phyloP scores from a whole-genome alignment of 2,797 vertebrate genomes.

The Threskiornis aethiopicus region DNA sequence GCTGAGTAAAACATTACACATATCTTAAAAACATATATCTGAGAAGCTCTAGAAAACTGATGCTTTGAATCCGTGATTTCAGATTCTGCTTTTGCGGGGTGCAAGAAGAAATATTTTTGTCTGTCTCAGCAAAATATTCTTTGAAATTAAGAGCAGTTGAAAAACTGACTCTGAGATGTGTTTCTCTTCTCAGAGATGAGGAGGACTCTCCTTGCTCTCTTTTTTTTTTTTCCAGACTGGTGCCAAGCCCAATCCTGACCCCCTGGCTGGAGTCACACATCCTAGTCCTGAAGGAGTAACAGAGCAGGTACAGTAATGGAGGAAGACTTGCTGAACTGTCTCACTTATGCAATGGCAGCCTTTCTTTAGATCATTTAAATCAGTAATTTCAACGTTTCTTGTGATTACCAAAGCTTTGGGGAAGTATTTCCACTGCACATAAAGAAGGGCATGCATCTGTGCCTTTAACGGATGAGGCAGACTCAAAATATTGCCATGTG shows the following conservation, averaged over 20 bases:
- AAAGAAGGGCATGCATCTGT: neutral
- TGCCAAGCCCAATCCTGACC: neutral
- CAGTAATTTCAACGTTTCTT: slow-evolving; percentile 11
- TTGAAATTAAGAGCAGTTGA: neutral
- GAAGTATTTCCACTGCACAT: slow-evolving; percentile 24
- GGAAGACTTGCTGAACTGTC: neutral
- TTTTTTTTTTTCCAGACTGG: neutral
- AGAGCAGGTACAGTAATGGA: neutral
- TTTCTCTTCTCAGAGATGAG: neutral
- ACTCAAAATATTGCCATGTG: slow-evolving; percentile 28
- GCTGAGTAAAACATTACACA: neutral
- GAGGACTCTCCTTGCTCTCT: neutral
- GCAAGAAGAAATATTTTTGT: neutral
- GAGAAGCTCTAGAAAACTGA: neutral
- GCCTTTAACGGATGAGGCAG: slow-evolving; percentile 39
- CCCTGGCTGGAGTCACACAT: neutral
- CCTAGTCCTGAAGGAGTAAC: neutral
- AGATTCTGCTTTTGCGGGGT: neutral
- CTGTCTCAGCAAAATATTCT: neutral
- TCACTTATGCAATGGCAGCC: neutral
- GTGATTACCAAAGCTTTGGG: slow-evolving; percentile 29
- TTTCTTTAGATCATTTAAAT: neutral
- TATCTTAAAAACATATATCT: neutral
- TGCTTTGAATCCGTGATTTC: neutral
- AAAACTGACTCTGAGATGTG: neutral